Evolutionary conservation across 2,797 vertebrate species (phyloP), one percentile per base, ranked within the genome.

Genomic region (Zalophus californianus): DNA sequence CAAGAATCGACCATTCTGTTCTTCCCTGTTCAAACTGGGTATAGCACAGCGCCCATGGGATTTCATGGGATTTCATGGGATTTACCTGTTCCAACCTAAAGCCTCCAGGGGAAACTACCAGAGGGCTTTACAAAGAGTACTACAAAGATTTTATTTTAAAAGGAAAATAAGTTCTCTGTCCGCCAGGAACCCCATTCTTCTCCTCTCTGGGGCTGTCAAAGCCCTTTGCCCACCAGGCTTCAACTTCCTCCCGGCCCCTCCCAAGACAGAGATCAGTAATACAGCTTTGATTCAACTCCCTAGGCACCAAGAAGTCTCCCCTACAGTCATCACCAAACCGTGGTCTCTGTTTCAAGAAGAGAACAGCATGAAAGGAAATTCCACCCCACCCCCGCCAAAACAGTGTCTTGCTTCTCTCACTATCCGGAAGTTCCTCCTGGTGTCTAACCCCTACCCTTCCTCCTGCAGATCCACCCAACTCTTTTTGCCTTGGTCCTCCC

Each of bases 221-320:
- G 58, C 18, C 32, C 72, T 90, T 68, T 48, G 44, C 52, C 27
- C 89, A 60, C 2, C 9, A 8, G 73, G 27, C 72, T 96, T 58
- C 89, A 86, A 91, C 66, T 96, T 66, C 92, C 88, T 94, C 44
- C 78, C 5, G 41, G 79, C 13, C 14, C 90, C 73, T 94, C 79
- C 86, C 66, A 89, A 88, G 70, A 56, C 73, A 68, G 0, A 70
- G 86, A 86, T 75, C 60, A 77, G 84, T 77, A 62, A 95, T 0
- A 94, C 83, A 92, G 87, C 85, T 97, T 84, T 87, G 83, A 84
- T 97, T 25, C 92, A 95, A 11, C 14, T 90, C 91, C 73, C 75
- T n/a, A 83, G 52, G 85, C 70, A 62, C 83, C 78, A 80, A 62
- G 73, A 93, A 77, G 25, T 14, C 91, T 84, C 35, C 56, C 52